Percentiles rank a stretch among this genome's conserved stretches.
These are phyloP conservation scores for Leptosomus discolor DNA, from an alignment of 2,113 vertebrate genomes.

Conservation along the genomic window DNA sequence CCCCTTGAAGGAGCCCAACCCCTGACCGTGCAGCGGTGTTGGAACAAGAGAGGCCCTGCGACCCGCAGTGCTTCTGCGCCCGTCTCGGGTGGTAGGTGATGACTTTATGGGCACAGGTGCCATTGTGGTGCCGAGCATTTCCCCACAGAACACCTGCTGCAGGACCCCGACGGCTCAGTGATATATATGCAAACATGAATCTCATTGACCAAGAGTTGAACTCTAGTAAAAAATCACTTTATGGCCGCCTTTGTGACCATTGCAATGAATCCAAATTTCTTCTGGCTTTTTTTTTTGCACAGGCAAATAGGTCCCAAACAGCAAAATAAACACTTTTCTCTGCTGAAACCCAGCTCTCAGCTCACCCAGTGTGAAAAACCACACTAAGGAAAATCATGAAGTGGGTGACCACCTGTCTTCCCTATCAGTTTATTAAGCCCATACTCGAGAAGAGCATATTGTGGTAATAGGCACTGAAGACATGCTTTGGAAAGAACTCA, in stretches of 20 bases:
- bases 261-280: neutral
- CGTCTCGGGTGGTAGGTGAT: neutral
- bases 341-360: neutral
- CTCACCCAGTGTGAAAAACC: neutral
- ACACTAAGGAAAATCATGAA: neutral
- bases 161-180: neutral
- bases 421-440: neutral
- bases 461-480: neutral
- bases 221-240: slow-evolving; percentile 53
- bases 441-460: neutral
- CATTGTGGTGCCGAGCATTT: neutral
- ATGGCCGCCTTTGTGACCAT: slow-evolving; percentile 6
- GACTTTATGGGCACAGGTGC: slow-evolving; percentile 25
- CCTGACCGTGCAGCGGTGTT: neutral
- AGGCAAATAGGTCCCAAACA: neutral
- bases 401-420: neutral
- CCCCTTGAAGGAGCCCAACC: neutral
- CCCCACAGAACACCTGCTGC: slow-evolving; percentile 36
- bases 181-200: slow-evolving; percentile 28
- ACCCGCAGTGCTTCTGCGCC: fast-evolving
- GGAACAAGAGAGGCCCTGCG: neutral
- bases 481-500: neutral
- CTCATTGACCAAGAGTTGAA: slow-evolving; percentile 54
- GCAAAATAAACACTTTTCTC: neutral
- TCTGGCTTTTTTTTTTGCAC: neutral